Conservation (phyloP, 2,888 invertebrate species). For the Tachina grossa region DNA sequence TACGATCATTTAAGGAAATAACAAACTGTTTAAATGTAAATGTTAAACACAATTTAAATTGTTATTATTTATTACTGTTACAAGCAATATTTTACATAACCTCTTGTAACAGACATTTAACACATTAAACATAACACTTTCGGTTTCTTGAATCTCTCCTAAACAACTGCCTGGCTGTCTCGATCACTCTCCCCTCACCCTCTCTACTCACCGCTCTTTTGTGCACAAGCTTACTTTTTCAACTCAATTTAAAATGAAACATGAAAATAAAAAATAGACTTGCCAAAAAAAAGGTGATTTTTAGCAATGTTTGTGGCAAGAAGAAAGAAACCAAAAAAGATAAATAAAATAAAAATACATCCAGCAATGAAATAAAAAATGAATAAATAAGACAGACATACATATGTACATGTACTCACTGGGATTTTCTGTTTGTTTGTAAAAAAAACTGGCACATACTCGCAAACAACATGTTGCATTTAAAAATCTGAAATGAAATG, state of each 20-base stretch:
- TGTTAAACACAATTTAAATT: slow-evolving; percentile 71
- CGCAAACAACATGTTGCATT: slow-evolving; percentile 69
- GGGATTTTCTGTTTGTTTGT: slow-evolving; percentile 39
- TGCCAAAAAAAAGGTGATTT: slow-evolving; percentile 57
- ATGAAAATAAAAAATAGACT: slow-evolving; percentile 47
- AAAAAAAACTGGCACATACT: slow-evolving; percentile 42
- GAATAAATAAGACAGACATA: slow-evolving; percentile 31
- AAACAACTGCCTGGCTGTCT: slow-evolving; percentile 41
- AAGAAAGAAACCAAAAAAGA: not conserved
- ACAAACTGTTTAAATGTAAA: slow-evolving; percentile 62
- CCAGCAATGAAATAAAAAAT: not conserved
- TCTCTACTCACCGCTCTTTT: not conserved
- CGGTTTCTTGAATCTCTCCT: slow-evolving; percentile 57
- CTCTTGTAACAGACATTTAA: slow-evolving; percentile 71
- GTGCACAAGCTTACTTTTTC: slow-evolving; percentile 18
- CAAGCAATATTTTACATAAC: slow-evolving; percentile 71
- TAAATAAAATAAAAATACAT: not conserved
- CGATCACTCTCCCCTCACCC: not conserved
- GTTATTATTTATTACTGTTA: slow-evolving; percentile 71
- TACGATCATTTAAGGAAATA: slow-evolving; percentile 8
- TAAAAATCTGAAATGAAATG: slow-evolving; percentile 41
- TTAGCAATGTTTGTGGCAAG: slow-evolving; percentile 35
- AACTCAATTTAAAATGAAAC: slow-evolving; percentile 53
- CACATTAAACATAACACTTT: slow-evolving; percentile 72
- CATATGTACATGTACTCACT: slow-evolving; percentile 34